Base-by-base conservation (phyloP, 2,113 vertebrate species). In the Charina bottae region DNA sequence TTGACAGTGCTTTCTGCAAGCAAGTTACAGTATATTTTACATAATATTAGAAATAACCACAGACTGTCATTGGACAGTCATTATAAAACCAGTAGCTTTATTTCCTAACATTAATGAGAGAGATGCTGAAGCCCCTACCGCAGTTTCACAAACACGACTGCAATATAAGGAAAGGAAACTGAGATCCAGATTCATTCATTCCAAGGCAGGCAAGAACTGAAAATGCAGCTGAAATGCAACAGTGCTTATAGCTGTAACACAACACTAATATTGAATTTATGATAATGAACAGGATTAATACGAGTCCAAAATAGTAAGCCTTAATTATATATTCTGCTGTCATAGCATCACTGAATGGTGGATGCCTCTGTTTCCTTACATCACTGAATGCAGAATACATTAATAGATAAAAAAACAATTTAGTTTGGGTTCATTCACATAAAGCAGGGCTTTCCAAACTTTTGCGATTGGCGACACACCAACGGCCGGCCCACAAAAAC, bases 21-120 rank as follows among this genome's bases (percentile, higher is more conserved):
- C 87, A 42, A 7, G 42, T 58, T 89, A n/a, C n/a, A n/a, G n/a
- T n/a, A 2, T 92, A 78, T 91, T 96, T 94, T 96, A 92, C 85
- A 91, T 93, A 95, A 90, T 53, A 84, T 7, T 93, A 59, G 54
- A 97, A 96, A 94, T 94, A 96, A 93, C 85, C 89, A 46, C 93
- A 92, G 59, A 96, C 13, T 91, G 94, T 72, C 62, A 3, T 94
- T 93, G 53, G 88, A 93, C 64, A 91, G 83, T 87, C 17, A 60
- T 84, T 93, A 64, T 24, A 21, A 56, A 92, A 93, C 87, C 90
- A 92, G 93, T 95, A 96, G 94, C 90, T 95, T 60, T 89, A 93
- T 92, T 91, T 91, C 89, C 7, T 90, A 72, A 88, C 95, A 89
- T 90, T 96, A 95, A 95, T 94, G 84, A 94, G 64, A 59, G 68